phyloP scores from a whole-genome alignment of 2,113 vertebrate species.

The Lanius ludovicianus region DNA sequence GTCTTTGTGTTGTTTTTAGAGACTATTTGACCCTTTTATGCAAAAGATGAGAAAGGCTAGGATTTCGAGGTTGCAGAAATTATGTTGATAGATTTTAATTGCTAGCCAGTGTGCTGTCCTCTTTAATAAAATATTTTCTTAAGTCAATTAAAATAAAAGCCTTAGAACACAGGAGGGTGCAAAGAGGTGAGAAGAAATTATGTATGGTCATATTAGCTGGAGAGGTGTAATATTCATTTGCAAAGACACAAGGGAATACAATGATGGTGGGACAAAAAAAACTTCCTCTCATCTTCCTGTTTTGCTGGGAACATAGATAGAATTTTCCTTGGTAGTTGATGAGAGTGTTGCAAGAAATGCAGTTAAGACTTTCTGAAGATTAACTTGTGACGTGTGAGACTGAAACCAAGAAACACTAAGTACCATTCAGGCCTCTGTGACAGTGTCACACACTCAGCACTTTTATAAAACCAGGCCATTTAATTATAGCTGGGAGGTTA shows the following conservation, averaged over 20 bases:
- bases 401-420: neutral
- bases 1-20: neutral
- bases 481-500: conserved; percentile 34
- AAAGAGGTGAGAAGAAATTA: neutral
- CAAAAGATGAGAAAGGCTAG: neutral
- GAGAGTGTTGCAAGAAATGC: neutral
- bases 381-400: neutral
- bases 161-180: conserved; percentile 11
- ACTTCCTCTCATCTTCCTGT: neutral
- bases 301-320: neutral
- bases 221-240: neutral
- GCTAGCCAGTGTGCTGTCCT: neutral
- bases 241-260: neutral
- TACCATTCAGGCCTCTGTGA: neutral
- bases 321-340: neutral
- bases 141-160: conserved; percentile 29
- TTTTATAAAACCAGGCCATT: neutral
- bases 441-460: neutral
- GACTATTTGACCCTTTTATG: neutral
- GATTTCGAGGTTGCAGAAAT: neutral
- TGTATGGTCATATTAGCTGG: neutral
- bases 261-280: neutral
- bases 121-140: neutral
- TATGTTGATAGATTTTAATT: neutral
- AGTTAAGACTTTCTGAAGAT: neutral